Percentiles rank a stretch among this genome's conserved stretches.
Evolutionary conservation across 1,140 invertebrate genomes (phyloP).

Genomic region (Hyposmocoma kahamanoa): DNA sequence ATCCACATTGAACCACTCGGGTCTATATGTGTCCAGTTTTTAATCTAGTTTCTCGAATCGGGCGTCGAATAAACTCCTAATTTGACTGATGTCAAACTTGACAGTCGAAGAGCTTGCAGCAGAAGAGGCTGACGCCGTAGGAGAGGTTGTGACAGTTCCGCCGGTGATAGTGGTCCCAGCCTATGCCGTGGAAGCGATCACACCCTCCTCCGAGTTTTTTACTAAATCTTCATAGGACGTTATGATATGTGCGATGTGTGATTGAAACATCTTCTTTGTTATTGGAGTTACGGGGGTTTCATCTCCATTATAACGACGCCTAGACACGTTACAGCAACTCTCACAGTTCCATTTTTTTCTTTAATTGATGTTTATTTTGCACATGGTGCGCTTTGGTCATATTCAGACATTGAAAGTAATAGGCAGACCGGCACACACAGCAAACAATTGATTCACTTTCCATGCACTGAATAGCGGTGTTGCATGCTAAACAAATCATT

Average conservation of each 20-base stretch:
- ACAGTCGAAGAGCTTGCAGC: neutral
- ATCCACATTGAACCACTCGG: neutral
- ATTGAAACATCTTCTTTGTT: too few relatives aligned
- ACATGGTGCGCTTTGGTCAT: neutral
- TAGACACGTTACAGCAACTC: neutral
- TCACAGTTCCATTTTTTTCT: neutral
- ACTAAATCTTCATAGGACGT: too few relatives aligned
- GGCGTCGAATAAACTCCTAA: too few relatives aligned
- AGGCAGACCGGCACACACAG: neutral
- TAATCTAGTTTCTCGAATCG: neutral
- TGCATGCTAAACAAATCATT: slow-evolving; percentile 3
- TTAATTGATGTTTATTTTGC: too few relatives aligned
- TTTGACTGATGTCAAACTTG: neutral
- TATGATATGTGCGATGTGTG: neutral
- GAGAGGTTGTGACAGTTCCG: too few relatives aligned
- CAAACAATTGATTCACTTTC: neutral
- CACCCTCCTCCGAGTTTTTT: too few relatives aligned
- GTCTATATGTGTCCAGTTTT: neutral
- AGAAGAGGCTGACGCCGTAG: neutral
- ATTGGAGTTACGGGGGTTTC: neutral
- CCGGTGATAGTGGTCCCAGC: too few relatives aligned
- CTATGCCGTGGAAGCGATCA: too few relatives aligned
- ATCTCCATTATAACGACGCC: neutral
- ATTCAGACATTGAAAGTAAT: neutral
- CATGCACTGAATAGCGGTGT: neutral